phyloP scores from a whole-genome alignment of 2,888 invertebrate species.

The Drosophila tripunctata region DNA sequence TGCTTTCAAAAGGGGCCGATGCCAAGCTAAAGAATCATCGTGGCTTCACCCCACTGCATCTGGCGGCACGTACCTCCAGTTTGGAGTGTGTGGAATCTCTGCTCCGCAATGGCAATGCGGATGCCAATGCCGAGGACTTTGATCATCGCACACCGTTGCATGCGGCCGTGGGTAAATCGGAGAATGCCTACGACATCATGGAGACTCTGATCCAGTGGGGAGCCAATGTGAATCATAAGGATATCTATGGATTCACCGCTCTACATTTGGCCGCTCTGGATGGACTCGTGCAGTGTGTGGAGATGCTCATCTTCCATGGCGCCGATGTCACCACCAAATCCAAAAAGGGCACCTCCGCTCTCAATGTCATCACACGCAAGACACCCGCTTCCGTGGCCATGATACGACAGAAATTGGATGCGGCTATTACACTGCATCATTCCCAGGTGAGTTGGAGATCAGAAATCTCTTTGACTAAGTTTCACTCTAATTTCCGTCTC shows the following conservation, averaged over 20 bases:
- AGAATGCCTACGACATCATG: slow-evolving; percentile 91
- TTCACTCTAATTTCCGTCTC: background rate
- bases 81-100: slow-evolving; percentile 92
- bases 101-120: slow-evolving; percentile 89
- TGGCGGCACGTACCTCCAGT: slow-evolving; percentile 92
- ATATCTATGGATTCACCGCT: slow-evolving; percentile 93
- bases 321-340: slow-evolving; percentile 95
- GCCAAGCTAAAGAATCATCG: slow-evolving; percentile 90
- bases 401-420: slow-evolving; percentile 92
- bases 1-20: slow-evolving; percentile 90
- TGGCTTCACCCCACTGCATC: slow-evolving; percentile 93
- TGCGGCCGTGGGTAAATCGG: slow-evolving; percentile 93
- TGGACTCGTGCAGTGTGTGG: slow-evolving; percentile 93
- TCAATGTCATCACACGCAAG: slow-evolving; percentile 93
- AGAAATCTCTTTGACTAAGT: background rate
- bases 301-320: slow-evolving; percentile 92
- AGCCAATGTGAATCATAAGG: slow-evolving; percentile 92
- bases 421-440: slow-evolving; percentile 91
- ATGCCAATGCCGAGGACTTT: slow-evolving; percentile 91
- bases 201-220: slow-evolving; percentile 92
- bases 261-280: slow-evolving; percentile 94
- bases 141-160: slow-evolving; percentile 93
- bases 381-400: slow-evolving; percentile 93
- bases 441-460: slow-evolving; percentile 85
- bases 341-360: slow-evolving; percentile 93